phyloP scores from a whole-genome alignment of 2,888 invertebrate species.

The Cordylochernes scorpioides region DNA sequence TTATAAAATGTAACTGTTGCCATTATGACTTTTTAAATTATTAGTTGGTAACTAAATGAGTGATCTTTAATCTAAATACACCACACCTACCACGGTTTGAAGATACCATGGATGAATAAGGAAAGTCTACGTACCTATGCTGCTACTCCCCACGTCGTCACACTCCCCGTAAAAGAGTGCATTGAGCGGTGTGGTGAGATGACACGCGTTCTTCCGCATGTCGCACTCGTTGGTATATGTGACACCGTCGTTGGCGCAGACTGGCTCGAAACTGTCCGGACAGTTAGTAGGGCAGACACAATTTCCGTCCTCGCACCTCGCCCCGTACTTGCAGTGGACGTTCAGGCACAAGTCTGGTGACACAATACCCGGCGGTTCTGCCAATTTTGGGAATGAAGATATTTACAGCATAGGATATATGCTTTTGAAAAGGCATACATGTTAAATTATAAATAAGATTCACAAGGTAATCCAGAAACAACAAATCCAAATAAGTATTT shows the following conservation, averaged over 20 bases:
- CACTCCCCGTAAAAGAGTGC: conserved; percentile 23
- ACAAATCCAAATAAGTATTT: too few species aligned
- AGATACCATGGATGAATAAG: too few species aligned
- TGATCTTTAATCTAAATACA: too few species aligned
- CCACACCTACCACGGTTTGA: too few species aligned
- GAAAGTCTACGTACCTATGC: conserved; percentile 9
- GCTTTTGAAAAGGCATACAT: too few species aligned
- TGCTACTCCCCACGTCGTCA: conserved; percentile 17
- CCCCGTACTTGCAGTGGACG: conserved; percentile 52
- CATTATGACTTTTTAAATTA: too few species aligned
- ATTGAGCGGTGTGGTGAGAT: conserved; percentile 26
- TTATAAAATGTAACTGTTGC: too few species aligned
- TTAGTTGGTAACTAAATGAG: too few species aligned
- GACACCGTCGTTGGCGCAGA: conserved; percentile 53
- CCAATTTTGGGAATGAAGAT: too few species aligned
- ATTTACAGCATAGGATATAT: neutral
- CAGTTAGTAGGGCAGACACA: conserved; percentile 64
- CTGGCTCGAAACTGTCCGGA: conserved; percentile 22
- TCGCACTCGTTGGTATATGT: conserved; percentile 61
- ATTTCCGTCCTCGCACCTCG: conserved; percentile 53
- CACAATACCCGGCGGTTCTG: too few species aligned
- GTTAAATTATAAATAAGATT: too few species aligned
- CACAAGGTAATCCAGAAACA: too few species aligned
- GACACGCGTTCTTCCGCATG: conserved; percentile 46
- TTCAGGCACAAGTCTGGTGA: conserved; percentile 45